phyloP scores from a whole-genome alignment of 2,113 vertebrate species.

The Mionectes macconnelli region DNA sequence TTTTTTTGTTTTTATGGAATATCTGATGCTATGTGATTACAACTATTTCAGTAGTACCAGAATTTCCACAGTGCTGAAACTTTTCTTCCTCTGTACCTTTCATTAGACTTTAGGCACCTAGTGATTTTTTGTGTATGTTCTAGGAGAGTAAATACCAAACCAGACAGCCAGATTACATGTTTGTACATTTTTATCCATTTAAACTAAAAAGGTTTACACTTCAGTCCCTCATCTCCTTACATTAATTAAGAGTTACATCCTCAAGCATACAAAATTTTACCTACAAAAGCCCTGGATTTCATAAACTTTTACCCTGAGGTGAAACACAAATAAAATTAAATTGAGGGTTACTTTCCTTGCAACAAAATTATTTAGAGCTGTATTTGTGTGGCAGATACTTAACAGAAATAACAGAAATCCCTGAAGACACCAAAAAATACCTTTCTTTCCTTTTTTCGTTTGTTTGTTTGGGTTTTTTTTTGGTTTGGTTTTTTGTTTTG shows the following conservation, averaged over 20 bases:
- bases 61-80: not conserved
- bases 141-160: not conserved
- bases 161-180: not conserved
- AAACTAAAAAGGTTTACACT: not conserved
- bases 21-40: not conserved
- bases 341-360: not conserved
- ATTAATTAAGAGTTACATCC: not conserved
- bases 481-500: too few relatives aligned
- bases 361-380: not conserved
- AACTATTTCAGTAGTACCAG: not conserved
- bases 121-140: not conserved
- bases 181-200: not conserved
- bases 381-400: not conserved
- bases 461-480: too few relatives aligned
- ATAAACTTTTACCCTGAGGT: not conserved
- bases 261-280: not conserved
- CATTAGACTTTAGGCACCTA: not conserved
- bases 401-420: not conserved
- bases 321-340: not conserved
- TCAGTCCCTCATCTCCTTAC: not conserved
- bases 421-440: not conserved
- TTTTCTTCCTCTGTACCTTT: not conserved
- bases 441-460: rapidly evolving
- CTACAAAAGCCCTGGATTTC: not conserved
- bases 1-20: not conserved